Evolutionary conservation across 2,888 invertebrate species (phyloP).

Genomic region (Hydroisotoma schaefferi): DNA sequence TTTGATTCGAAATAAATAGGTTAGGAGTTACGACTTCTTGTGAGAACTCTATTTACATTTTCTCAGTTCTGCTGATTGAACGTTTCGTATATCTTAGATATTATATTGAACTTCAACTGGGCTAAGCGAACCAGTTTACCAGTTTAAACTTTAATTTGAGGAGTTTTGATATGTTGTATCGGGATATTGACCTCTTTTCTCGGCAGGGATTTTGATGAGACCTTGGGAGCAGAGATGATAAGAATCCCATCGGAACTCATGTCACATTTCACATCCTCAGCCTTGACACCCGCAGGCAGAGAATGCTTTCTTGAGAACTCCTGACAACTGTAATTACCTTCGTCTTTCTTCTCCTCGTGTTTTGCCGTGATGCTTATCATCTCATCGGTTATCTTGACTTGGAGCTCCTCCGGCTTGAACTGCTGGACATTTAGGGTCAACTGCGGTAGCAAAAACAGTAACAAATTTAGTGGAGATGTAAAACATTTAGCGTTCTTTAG

Average conservation of each 20-base stretch:
- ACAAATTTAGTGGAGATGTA: not conserved
- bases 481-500: not conserved
- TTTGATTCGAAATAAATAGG: too few species aligned
- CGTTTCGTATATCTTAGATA: too few species aligned
- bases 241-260: conserved; percentile 24
- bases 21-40: too few species aligned
- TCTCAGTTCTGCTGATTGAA: too few species aligned
- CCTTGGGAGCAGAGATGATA: conserved; percentile 23
- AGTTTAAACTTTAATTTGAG: conserved; percentile 6
- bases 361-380: conserved; percentile 21
- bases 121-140: not conserved
- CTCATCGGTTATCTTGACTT: conserved; percentile 21
- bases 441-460: conserved; percentile 4
- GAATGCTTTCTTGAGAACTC: conserved; percentile 20
- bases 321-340: conserved; percentile 21
- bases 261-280: conserved; percentile 24
- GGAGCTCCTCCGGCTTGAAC: conserved; percentile 28
- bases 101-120: not conserved
- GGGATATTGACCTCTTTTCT: not conserved
- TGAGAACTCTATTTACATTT: too few species aligned
- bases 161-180: not conserved
- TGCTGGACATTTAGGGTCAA: conserved; percentile 21
- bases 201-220: not conserved
- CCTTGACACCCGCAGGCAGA: conserved; percentile 17
- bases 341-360: conserved; percentile 23